These are phyloP conservation scores for Tiliacea citrago DNA, from an alignment of 2,888 invertebrate genomes.

Conservation along the genomic window DNA sequence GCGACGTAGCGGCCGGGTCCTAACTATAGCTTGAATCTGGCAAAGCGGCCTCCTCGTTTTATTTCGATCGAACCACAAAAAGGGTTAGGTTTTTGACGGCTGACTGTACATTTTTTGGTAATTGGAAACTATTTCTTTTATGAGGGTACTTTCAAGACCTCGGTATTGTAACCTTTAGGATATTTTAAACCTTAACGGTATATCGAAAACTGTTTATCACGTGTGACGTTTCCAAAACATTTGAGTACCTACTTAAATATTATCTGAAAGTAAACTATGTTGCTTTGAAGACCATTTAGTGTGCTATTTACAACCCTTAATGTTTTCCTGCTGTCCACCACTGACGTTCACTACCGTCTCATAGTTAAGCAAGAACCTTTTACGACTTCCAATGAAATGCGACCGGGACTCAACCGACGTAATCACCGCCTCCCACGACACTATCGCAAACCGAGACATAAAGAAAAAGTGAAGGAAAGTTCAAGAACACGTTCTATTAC, in stretches of 20 bases:
- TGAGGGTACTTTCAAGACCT: slow-evolving; percentile 59
- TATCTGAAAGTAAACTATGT: not conserved
- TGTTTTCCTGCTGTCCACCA: not conserved
- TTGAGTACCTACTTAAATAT: not conserved
- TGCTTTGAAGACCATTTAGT: not conserved
- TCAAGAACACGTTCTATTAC: slow-evolving; percentile 65
- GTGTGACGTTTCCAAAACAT: not conserved
- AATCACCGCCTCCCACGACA: slow-evolving; percentile 38
- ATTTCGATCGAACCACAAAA: slow-evolving; percentile 81
- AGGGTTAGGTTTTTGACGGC: slow-evolving; percentile 67
- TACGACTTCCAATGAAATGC: slow-evolving; percentile 25
- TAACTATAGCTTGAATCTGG: slow-evolving; percentile 80
- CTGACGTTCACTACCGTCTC: not conserved
- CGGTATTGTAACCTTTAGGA: slow-evolving; percentile 50
- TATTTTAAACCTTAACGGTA: slow-evolving; percentile 52
- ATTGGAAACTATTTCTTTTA: slow-evolving; percentile 71
- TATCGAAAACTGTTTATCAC: slow-evolving; percentile 54
- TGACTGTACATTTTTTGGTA: slow-evolving; percentile 71
- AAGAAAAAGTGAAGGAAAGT: slow-evolving; percentile 55
- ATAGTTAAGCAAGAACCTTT: slow-evolving; percentile 7
- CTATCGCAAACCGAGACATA: slow-evolving; percentile 46
- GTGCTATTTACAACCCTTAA: not conserved
- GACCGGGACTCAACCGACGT: slow-evolving; percentile 12
- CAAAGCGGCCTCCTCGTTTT: slow-evolving; percentile 80
- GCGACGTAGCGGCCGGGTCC: slow-evolving; percentile 77